Evolutionary conservation across 1,140 invertebrate genomes (phyloP).

Genomic region (Apis florea): DNA sequence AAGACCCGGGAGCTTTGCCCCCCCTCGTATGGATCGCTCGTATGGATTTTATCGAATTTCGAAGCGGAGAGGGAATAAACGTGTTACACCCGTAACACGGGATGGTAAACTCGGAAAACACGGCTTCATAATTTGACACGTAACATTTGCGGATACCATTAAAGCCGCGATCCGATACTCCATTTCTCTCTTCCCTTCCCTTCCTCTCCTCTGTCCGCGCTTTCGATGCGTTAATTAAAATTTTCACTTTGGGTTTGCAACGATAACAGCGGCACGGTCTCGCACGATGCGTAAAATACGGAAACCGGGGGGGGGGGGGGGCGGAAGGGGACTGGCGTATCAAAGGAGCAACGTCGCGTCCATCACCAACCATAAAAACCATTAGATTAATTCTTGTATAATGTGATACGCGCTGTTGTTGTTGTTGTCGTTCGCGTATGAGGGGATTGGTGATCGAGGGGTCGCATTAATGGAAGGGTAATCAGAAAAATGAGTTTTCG

Average conservation of each 20-base stretch:
- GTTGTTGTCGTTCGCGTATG: constrained; percentile 5
- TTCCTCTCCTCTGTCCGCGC: neutral
- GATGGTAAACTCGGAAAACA: constrained; percentile 37
- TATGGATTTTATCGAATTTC: constrained; percentile 39
- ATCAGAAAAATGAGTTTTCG: constrained; percentile 32
- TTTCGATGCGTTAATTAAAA: constrained; percentile 45
- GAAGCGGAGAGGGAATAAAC: constrained; percentile 11
- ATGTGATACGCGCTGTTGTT: constrained; percentile 1
- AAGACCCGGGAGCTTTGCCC: neutral
- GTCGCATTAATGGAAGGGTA: constrained; percentile 23
- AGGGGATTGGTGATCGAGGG: neutral
- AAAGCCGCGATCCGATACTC: constrained; percentile 9
- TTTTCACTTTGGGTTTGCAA: constrained; percentile 23
- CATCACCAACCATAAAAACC: constrained; percentile 4
- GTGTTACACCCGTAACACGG: constrained; percentile 22
- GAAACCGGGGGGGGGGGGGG: no score
- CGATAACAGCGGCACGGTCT: neutral
- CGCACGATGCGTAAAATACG: neutral
- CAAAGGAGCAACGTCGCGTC: constrained; percentile 13
- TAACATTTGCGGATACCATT: constrained; percentile 43
- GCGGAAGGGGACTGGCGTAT: no score
- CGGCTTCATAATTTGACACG: constrained; percentile 40
- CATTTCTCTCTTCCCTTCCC: no score
- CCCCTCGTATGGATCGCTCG: neutral
- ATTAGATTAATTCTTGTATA: constrained; percentile 16